phyloP scores from a whole-genome alignment of 1,140 invertebrate genomes.

The Eriocheir sinensis region DNA sequence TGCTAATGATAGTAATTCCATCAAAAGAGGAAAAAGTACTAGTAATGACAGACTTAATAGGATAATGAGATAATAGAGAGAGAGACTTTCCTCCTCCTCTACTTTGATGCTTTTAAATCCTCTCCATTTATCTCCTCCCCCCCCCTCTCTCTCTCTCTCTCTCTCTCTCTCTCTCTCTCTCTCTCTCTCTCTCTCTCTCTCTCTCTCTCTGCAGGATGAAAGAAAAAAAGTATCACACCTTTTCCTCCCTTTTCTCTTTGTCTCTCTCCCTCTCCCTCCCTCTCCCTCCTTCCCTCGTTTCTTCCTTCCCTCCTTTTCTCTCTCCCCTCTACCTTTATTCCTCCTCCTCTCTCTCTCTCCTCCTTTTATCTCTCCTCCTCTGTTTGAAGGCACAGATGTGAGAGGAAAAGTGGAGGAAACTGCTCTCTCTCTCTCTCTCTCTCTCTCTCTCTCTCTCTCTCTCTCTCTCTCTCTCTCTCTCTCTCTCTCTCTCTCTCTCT shows the following conservation, averaged over 20 bases:
- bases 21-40: neutral
- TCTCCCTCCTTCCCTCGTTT: neutral
- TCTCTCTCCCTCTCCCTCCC: neutral
- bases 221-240: neutral
- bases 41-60: no score
- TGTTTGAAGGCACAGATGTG: neutral
- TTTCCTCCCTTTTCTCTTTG: neutral
- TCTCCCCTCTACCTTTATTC: no score
- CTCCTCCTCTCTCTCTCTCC: neutral
- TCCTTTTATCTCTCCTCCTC: neutral
- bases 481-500: neutral
- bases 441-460: constrained; percentile 32
- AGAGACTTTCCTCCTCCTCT: neutral
- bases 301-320: neutral
- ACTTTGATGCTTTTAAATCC: neutral
- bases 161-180: neutral
- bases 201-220: neutral
- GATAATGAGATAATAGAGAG: no score
- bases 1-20: no score
- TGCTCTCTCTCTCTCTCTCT: no score
- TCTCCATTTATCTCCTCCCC: neutral
- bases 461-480: neutral
- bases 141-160: constrained; percentile 5
- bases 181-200: neutral
- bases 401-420: no score